Evolutionary conservation across 2,888 invertebrate species (phyloP), one percentile per base, ranked within the genome.

Genomic region (Erpobdella octoculata): DNA sequence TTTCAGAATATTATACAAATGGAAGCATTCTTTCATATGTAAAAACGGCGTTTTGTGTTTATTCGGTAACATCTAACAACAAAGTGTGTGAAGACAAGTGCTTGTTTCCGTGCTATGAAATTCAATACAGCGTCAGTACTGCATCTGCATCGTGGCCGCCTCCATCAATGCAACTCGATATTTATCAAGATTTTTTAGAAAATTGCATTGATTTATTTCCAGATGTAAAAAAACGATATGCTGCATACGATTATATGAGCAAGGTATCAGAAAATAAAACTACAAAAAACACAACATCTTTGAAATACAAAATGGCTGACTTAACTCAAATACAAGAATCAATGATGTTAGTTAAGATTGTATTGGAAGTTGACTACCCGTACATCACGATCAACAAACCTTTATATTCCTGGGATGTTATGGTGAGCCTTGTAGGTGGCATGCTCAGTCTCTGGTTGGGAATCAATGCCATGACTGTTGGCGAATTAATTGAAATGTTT

Each of bases 381-480:
- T 18, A 5, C 53, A 53, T n/a, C 2, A 21, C 21, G 8, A 12
- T 53, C 53, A 28, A 53, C 28, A 53, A 53, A 53, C 53, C 53
- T 53, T n/a, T 53, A 28, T 53, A 53, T 28, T 25, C 53, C 53
- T 53, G 53, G 53, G 53, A 53, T 53, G 53, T 53, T 53, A 12
- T 53, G 53, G 53, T 53, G 2, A 28, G 53, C 28, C 21, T 53
- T 18, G 53, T 53, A 1, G 53, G 53, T 1, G 53, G 53, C 21
- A 12, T 53, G 53, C 9, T 53, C 21, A 53, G 53, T 53, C 53
- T 53, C 53, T 53, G 53, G 53, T 8, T 53, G 53, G 53, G 53
- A 53, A 53, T 53, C 28, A 25, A 21, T n/a, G 53, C 53, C 2
- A 28, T 53, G 53, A 28, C 53, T 53, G 53, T 53, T 6, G 53